Percentiles rank a stretch among this genome's conserved stretches.
These are phyloP conservation scores for Caiman crocodilus DNA, from an alignment of 2,797 vertebrate species.

Conservation along the genomic window DNA sequence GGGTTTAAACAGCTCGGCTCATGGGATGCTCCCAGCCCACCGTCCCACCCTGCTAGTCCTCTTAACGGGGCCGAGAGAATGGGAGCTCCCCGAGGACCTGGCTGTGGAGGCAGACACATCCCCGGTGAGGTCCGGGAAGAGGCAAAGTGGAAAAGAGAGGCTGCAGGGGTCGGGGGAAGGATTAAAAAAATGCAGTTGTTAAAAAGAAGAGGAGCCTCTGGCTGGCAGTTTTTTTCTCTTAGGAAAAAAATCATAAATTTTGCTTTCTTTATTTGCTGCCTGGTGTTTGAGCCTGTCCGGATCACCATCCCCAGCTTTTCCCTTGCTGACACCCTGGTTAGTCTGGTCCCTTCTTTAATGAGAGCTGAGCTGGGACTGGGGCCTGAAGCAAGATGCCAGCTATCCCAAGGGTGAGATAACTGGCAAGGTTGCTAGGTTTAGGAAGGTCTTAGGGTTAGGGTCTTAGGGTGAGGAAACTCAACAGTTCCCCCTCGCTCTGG, in stretches of 20 bases:
- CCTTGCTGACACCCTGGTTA: not conserved
- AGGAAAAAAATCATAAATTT: not conserved
- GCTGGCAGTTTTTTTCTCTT: fast-evolving
- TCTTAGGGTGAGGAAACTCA: too few relatives aligned
- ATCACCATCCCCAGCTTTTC: not conserved
- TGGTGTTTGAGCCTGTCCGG: too few relatives aligned
- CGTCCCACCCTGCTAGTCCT: not conserved
- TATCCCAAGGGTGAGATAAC: not conserved
- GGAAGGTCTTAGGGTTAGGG: not conserved
- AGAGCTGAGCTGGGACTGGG: not conserved
- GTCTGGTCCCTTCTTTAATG: not conserved
- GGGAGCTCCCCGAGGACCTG: not conserved
- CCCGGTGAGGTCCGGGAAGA: fast-evolving
- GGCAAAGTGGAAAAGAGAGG: not conserved
- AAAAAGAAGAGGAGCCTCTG: not conserved
- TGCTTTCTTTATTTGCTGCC: not conserved
- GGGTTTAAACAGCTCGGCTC: not conserved
- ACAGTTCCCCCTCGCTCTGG: not conserved
- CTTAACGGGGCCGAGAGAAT: not conserved
- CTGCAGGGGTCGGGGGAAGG: fast-evolving
- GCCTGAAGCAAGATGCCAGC: not conserved
- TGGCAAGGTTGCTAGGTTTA: not conserved
- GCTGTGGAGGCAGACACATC: not conserved
- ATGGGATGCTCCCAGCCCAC: not conserved
- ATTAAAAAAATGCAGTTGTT: not conserved